A percentile compares a stretch with the other conserved stretches of the same genome.
Evolutionary conservation across 37 sponge, comb jelly and placozoan species (phyloP).

Genomic region (Chondrilla cf. caribensis): DNA sequence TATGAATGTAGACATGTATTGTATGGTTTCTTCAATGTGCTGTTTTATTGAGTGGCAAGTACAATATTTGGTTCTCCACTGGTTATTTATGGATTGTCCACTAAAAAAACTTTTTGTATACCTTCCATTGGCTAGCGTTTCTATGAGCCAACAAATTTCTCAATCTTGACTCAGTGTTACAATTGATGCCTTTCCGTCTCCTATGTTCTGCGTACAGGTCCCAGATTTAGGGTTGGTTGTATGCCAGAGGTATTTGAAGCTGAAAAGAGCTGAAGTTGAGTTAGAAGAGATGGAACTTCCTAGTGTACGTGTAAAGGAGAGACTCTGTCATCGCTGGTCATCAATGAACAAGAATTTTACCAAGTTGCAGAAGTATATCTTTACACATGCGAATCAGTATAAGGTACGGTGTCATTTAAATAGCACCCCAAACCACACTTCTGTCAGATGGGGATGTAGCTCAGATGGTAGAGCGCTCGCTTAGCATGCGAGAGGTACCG

Average conservation of each 20-base stretch:
- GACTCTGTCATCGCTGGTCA: slow-evolving; percentile 22
- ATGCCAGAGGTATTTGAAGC: neutral
- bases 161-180: too few relatives aligned
- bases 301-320: slow-evolving; percentile 27
- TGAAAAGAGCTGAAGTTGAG: neutral
- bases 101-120: too few relatives aligned
- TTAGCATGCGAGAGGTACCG: slow-evolving; percentile 25
- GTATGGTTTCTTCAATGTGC: too few relatives aligned
- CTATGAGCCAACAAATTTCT: too few relatives aligned
- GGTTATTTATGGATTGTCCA: too few relatives aligned
- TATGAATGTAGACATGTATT: too few relatives aligned
- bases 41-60: too few relatives aligned
- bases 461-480: slow-evolving; percentile 27
- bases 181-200: too few relatives aligned
- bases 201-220: too few relatives aligned
- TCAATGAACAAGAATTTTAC: slow-evolving; percentile 11
- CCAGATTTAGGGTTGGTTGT: neutral
- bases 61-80: too few relatives aligned
- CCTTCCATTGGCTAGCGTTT: too few relatives aligned
- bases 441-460: neutral
- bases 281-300: neutral
- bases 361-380: slow-evolving; percentile 39
- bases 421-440: neutral
- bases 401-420: slow-evolving; percentile 39
- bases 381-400: slow-evolving; percentile 32